Conservation (phyloP, 2,797 vertebrate species). For the Agapornis canus region DNA sequence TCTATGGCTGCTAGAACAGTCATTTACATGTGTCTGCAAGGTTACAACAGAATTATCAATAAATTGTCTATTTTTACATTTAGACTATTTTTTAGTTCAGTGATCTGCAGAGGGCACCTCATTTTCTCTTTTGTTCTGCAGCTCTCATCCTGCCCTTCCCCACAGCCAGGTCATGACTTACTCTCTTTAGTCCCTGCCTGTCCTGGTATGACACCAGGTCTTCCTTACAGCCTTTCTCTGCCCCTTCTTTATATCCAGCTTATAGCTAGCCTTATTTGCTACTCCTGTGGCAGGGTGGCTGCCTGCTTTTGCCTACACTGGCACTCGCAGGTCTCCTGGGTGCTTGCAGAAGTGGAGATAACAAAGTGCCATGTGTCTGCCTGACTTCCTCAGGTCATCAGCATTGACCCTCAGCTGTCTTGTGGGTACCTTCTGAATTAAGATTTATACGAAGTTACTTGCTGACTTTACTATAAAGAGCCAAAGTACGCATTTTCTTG, state of each 20-base stretch:
- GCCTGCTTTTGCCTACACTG: background rate
- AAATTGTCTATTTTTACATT: background rate
- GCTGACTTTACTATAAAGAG: background rate
- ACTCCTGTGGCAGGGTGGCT: background rate
- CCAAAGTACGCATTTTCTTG: background rate
- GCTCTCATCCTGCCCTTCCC: background rate
- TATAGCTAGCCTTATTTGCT: background rate
- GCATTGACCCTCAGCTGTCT: background rate
- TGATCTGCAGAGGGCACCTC: background rate
- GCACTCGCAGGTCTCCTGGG: background rate
- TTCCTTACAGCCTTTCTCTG: background rate
- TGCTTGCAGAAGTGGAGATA: background rate
- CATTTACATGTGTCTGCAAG: background rate
- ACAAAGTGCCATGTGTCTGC: background rate
- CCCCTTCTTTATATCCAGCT: constrained; percentile 4
- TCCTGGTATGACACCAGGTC: constrained; percentile 10
- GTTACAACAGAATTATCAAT: background rate
- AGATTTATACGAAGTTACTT: background rate
- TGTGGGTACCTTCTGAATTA: background rate
- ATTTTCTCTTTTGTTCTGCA: background rate
- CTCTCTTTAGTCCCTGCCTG: background rate
- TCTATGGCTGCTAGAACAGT: background rate
- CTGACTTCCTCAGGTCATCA: background rate
- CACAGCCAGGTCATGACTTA: background rate
- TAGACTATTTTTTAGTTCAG: background rate